Conservation (phyloP, 2,797 vertebrate genomes). For the Artibeus jamaicensis region DNA sequence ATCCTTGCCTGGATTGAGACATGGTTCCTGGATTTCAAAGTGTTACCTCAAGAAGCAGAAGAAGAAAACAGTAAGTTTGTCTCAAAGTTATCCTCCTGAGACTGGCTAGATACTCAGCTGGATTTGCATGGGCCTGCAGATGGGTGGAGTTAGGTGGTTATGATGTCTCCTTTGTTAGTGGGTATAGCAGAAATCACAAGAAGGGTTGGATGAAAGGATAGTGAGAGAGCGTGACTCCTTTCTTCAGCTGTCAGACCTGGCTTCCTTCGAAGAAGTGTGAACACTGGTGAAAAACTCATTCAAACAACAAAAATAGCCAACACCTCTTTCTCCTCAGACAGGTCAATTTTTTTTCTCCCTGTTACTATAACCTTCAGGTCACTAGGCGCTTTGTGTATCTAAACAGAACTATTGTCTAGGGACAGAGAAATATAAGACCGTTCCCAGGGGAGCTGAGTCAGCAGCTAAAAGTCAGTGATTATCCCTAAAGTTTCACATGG, state of each 20-base stretch:
- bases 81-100: background rate
- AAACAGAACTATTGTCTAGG: background rate
- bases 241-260: background rate
- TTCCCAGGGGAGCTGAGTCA: background rate
- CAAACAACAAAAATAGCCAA: background rate
- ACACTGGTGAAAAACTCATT: background rate
- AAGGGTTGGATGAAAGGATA: background rate
- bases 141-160: too few relatives aligned
- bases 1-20: conserved; percentile 98
- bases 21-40: conserved; percentile 99
- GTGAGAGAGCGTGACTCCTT: background rate
- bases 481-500: background rate
- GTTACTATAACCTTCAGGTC: background rate
- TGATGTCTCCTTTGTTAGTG: background rate
- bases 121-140: background rate
- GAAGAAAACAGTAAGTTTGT: conserved; percentile 92
- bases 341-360: background rate
- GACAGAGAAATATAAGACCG: background rate
- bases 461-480: background rate
- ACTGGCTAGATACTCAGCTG: too few relatives aligned
- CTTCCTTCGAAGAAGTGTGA: background rate
- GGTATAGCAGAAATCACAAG: background rate
- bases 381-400: background rate
- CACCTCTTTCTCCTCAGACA: background rate
- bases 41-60: conserved; percentile 95